Evolutionary conservation across 2,888 invertebrate species (phyloP).

Genomic region (Synergus laeviventris): DNA sequence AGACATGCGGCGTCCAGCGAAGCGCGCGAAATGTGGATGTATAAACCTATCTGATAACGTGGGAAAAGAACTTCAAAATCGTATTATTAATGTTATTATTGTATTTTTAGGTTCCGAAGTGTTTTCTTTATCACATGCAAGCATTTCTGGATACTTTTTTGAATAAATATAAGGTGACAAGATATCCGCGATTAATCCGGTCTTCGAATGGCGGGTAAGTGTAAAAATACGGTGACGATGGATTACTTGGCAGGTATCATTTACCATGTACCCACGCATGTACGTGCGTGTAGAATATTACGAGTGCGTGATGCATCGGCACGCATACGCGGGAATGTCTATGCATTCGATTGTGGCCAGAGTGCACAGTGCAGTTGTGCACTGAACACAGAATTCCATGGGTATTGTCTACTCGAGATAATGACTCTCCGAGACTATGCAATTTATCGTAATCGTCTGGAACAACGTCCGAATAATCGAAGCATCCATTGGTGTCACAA

Average conservation of each 20-base stretch:
- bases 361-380: not conserved
- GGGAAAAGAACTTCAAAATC: conserved; percentile 1
- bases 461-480: conserved; percentile 38
- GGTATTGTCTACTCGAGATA: conserved; percentile 49
- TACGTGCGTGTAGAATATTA: not conserved
- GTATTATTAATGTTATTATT: no score
- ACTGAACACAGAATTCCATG: conserved; percentile 41
- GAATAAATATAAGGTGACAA: conserved; percentile 19
- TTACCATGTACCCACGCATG: conserved; percentile 39
- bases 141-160: not conserved
- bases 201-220: conserved; percentile 14
- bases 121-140: not conserved
- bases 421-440: conserved; percentile 58
- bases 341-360: conserved; percentile 3
- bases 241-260: conserved; percentile 37
- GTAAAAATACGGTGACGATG: conserved; percentile 26
- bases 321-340: conserved; percentile 10
- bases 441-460: conserved; percentile 59
- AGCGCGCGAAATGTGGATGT: conserved; percentile 1
- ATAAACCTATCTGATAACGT: conserved; percentile 13
- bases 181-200: conserved; percentile 15
- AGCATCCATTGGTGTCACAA: conserved; percentile 29
- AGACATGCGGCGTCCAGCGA: not conserved
- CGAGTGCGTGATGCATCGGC: conserved; percentile 33
- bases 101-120: no score